phyloP scores from a whole-genome alignment of 2,797 vertebrate genomes.

The Siniperca undulata region DNA sequence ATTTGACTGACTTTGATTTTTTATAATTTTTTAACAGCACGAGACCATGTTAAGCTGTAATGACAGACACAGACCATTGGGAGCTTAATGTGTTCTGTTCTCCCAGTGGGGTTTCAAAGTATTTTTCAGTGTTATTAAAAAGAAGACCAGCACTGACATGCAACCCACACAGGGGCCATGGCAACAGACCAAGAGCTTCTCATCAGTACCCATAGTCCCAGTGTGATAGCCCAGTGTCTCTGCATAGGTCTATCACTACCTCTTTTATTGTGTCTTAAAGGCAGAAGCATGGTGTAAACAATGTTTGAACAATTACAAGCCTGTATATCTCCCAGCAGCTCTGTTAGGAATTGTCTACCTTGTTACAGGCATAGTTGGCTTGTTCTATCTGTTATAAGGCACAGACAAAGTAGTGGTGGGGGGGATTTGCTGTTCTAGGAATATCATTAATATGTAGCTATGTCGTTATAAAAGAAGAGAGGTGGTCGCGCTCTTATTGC shows the following conservation, averaged over 20 bases:
- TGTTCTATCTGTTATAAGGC: conserved; percentile 62
- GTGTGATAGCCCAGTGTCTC: conserved; percentile 63
- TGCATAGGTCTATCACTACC: conserved; percentile 69
- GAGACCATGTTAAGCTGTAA: conserved; percentile 62
- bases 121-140: conserved; percentile 75
- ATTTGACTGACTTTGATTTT: conserved; percentile 12
- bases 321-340: conserved; percentile 66
- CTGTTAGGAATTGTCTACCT: conserved; percentile 61
- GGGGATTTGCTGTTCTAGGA: conserved; percentile 22
- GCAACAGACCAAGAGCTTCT: conserved; percentile 77
- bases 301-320: conserved; percentile 75
- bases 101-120: conserved; percentile 67
- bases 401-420: conserved; percentile 25
- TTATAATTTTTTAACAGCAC: conserved; percentile 39
- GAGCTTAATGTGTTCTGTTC: conserved; percentile 60
- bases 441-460: conserved; percentile 8
- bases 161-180: conserved; percentile 74
- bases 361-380: conserved; percentile 53
- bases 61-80: conserved; percentile 53
- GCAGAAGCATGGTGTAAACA: conserved; percentile 77
- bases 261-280: conserved; percentile 79
- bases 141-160: conserved; percentile 71
- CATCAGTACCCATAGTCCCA: conserved; percentile 74
- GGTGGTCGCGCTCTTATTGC: conserved; percentile 33
- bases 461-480: conserved; percentile 55